A percentile compares a stretch with the other conserved stretches of the same genome.
Evolutionary conservation across 2,888 invertebrate species (phyloP).

Genomic region (Anoplius nigerrimus): DNA sequence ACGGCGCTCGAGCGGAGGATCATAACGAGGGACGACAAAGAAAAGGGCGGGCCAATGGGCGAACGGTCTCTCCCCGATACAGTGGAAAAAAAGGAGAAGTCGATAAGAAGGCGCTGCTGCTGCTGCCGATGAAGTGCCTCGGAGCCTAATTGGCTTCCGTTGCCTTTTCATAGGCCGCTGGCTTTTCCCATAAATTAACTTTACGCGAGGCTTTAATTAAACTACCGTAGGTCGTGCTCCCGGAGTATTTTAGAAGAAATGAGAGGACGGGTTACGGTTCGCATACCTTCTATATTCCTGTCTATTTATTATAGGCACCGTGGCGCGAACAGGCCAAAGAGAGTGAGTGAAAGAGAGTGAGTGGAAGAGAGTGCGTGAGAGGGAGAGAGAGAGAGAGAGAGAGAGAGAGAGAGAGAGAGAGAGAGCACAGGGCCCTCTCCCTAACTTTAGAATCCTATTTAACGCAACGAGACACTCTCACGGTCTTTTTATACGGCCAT

Average conservation of each 20-base stretch:
- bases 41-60: conserved; percentile 43
- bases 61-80: conserved; percentile 51
- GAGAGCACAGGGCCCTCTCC: neutral
- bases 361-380: no score
- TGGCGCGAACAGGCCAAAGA: no score
- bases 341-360: no score
- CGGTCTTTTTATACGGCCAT: conserved; percentile 6
- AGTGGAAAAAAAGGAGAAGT: conserved; percentile 23
- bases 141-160: conserved; percentile 65
- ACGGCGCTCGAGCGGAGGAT: conserved; percentile 36
- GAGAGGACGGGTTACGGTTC: conserved; percentile 20
- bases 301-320: conserved; percentile 22
- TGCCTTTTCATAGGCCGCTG: conserved; percentile 54
- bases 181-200: conserved; percentile 60
- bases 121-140: conserved; percentile 54
- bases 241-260: conserved; percentile 42
- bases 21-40: conserved; percentile 51
- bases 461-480: neutral
- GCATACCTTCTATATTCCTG: conserved; percentile 21
- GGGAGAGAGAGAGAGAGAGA: no score
- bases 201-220: conserved; percentile 59
- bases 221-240: conserved; percentile 47
- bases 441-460: neutral
- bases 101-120: conserved; percentile 42
- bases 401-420: conserved; percentile 11